Base-by-base conservation (phyloP, 2,888 invertebrate genomes). In the Himalopsyche anomala region DNA sequence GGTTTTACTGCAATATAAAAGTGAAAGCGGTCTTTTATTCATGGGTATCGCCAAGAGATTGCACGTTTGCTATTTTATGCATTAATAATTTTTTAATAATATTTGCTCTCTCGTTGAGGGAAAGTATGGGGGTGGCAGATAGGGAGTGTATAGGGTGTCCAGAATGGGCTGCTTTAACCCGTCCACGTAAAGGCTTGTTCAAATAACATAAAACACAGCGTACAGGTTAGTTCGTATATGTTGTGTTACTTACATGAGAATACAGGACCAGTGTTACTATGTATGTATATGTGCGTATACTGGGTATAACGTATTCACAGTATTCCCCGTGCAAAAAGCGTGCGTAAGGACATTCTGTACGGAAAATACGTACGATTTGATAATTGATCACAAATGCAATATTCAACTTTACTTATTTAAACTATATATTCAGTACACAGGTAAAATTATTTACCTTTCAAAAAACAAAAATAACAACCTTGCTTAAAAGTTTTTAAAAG, bases 181-280 rank as follows among this genome's bases (percentile, higher is more conserved):
- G 87, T 85, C 82, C 87, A 87, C 87, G 85, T 87, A 87, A 83
- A 81, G 85, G 87, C 87, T 85, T 87, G 87, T 81, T 85, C 87
- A 85, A 87, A 85, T 87, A 87, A 87, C 87, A 85, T 85, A 85
- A 87, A 87, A 85, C 85, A 85, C 82, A 83, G 69, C 83, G 85
- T 80, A 83, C 83, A 83, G 85, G 74, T 74, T 74, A 74, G 81
- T 84, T 84, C 80, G 84, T 80, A 56, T 80, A 69, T 81, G 87
- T 83, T 83, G 84, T 74, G 83, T 87, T 83, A 86, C 86, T 85
- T 86, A 86, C 84, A 86, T 83, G 79, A 81, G 87, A 80, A 81
- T 74, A 62, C 82, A 42, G 51, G 79, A 42, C 56, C 84, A 51
- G 80, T 56, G 85, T 51, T 40, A 38, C 74, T 62, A 85, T 62